These are phyloP conservation scores for Leucophora obtusa DNA, from an alignment of 2,888 invertebrate species.

Conservation along the genomic window DNA sequence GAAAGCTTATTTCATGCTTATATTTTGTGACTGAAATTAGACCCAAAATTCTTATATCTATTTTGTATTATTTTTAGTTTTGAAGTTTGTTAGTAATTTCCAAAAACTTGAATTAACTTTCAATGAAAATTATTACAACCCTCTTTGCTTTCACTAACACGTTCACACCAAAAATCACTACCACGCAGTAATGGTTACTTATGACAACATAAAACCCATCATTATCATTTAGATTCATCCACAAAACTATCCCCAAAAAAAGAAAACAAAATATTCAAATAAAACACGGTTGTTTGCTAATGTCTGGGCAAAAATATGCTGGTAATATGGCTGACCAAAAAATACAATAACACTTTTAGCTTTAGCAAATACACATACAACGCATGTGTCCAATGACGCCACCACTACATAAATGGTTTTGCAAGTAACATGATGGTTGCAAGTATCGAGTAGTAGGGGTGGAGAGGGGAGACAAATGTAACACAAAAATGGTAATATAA, in stretches of 20 bases:
- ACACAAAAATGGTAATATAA: slow-evolving; percentile 1
- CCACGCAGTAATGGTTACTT: slow-evolving; percentile 49
- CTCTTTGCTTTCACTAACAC: not conserved
- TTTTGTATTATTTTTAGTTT: too few relatives aligned
- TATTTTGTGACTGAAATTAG: too few relatives aligned
- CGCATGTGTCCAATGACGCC: slow-evolving; percentile 41
- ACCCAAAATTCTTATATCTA: too few relatives aligned
- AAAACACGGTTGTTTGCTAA: slow-evolving; percentile 48
- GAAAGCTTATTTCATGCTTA: too few relatives aligned
- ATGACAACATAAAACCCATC: slow-evolving; percentile 49
- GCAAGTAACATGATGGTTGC: slow-evolving; percentile 32
- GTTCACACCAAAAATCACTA: slow-evolving; percentile 23
- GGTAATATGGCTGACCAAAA: slow-evolving; percentile 63
- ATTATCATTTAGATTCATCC: slow-evolving; percentile 50
- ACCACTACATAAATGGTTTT: slow-evolving; percentile 17
- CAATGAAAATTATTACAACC: slow-evolving; percentile 1
- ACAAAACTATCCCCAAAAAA: slow-evolving; percentile 55
- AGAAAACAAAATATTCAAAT: slow-evolving; percentile 3
- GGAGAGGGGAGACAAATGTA: not conserved
- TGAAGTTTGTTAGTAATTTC: too few relatives aligned
- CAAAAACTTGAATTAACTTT: too few relatives aligned
- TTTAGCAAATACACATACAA: slow-evolving; percentile 42
- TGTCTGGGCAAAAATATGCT: slow-evolving; percentile 58
- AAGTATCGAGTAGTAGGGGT: not conserved
- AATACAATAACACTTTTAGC: slow-evolving; percentile 57